These are phyloP conservation scores for Drosophila paulistorum DNA, from an alignment of 1,140 invertebrate genomes.

Conservation along the genomic window DNA sequence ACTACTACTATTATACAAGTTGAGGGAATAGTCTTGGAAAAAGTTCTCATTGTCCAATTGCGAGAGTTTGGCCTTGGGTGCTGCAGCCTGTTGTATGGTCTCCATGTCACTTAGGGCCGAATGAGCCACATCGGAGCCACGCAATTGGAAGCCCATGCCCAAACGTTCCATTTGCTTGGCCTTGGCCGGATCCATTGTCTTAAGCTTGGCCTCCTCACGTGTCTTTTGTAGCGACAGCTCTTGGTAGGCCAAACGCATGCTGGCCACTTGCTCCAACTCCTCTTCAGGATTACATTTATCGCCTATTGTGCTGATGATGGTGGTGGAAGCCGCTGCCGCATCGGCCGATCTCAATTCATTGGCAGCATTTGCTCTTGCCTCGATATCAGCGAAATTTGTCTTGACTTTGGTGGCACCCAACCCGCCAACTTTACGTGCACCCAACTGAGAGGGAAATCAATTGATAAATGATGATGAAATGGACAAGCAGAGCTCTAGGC, in stretches of 20 bases:
- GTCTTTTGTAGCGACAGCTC: conserved; percentile 91
- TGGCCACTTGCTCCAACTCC: conserved; percentile 86
- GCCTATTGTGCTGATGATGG: no score
- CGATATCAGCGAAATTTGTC: conserved; percentile 97
- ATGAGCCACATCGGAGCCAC: conserved; percentile 90
- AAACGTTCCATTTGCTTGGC: conserved; percentile 95
- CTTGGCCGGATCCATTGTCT: conserved; percentile 92
- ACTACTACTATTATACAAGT: conserved; percentile 58
- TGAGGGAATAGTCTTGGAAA: conserved; percentile 83
- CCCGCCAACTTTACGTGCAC: conserved; percentile 91
- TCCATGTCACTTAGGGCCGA: conserved; percentile 97
- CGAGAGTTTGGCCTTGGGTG: conserved; percentile 70
- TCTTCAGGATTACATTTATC: conserved; percentile 82
- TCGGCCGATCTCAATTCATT: conserved; percentile 87
- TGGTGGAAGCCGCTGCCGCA: conserved; percentile 33
- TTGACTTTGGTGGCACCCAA: conserved; percentile 98
- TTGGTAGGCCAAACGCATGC: conserved; percentile 94
- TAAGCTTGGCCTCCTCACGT: conserved; percentile 91
- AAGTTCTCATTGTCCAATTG: conserved; percentile 65
- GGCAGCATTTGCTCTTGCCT: conserved; percentile 92
- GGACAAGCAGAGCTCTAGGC: no score
- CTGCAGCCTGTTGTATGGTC: conserved; percentile 90
- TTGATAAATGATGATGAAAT: neutral
- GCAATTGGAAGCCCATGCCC: conserved; percentile 89
- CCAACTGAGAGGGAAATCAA: conserved; percentile 84